A percentile compares a stretch with the other conserved stretches of the same genome.
These are phyloP conservation scores for Acrocyrtus sp. DNA, from an alignment of 2,888 invertebrate genomes.

Conservation along the genomic window DNA sequence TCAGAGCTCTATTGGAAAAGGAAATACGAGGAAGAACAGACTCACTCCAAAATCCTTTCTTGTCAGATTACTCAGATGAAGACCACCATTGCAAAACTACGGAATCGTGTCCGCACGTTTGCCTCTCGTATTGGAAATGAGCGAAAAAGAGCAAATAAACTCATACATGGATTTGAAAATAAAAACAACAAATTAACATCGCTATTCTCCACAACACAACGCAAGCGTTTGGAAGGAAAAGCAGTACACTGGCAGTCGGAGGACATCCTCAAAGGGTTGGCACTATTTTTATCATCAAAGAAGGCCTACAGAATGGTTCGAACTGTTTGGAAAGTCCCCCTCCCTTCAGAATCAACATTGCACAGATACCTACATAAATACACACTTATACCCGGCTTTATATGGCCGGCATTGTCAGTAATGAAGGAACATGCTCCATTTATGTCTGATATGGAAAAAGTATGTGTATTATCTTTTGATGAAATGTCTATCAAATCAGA, in stretches of 20 bases:
- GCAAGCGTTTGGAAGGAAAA: neutral
- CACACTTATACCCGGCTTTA: neutral
- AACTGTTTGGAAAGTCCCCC: neutral
- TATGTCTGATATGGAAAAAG: neutral
- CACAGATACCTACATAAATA: neutral
- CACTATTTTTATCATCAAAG: neutral
- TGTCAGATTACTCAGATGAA: too few species aligned
- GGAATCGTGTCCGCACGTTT: too few species aligned
- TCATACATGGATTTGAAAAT: too few species aligned
- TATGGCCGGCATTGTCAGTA: neutral
- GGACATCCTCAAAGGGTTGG: slow-evolving; percentile 7
- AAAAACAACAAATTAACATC: too few species aligned
- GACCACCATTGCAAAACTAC: too few species aligned
- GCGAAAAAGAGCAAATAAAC: too few species aligned
- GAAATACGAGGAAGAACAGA: too few species aligned
- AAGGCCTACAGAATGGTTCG: slow-evolving; percentile 14
- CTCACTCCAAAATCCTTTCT: too few species aligned
- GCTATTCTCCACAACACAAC: too few species aligned
- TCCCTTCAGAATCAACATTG: neutral
- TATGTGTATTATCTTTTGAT: slow-evolving; percentile 9
- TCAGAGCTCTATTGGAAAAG: too few species aligned
- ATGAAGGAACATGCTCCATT: neutral
- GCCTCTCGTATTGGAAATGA: too few species aligned
- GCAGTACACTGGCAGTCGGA: neutral
- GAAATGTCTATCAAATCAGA: neutral